Base-by-base conservation (phyloP, 2,113 vertebrate species). In the Syngnathus typhle region DNA sequence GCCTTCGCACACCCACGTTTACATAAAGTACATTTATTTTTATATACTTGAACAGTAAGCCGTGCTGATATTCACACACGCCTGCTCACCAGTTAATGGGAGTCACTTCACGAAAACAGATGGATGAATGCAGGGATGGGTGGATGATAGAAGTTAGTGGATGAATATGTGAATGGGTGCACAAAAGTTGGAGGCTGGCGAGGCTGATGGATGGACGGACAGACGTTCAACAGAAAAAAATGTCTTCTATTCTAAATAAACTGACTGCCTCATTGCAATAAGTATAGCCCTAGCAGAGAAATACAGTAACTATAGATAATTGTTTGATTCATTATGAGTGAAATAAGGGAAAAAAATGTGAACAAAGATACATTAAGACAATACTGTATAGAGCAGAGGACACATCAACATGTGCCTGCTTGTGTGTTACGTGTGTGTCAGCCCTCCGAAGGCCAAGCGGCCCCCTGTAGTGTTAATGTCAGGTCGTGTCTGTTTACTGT, bases 1-100 rank as follows among this genome's bases (percentile, higher is more conserved):
- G 66, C 77, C 47, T 70, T 66, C 38, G 36, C 44, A 67, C 43
- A 60, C 49, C 72, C 74, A 71, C 64, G 69, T 38, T 32, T 18
- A 9, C 16, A 7, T 37, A 1, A 37, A 8, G 32, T 59, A 19
- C 56, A 19, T 59, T 59, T 59, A 36, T 59, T 59, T 59, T 59
- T 37, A 13, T 16, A 32, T 12, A 18, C 10, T 23, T 52, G 32
- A 37, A 75, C 38, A 21, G 19, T 15, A 56, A 32, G 55, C 55
- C 19, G 8, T 9, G 49, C 49, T 21, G 8, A 10, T 21, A 21
- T 21, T 21, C 47, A 19, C 47, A 49, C 47, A 49, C 49, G 19
- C 49, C 19, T 21, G 49, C n/a, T 52, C 49, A 10, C 19, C 49
- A 21, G 49, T 52, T 19, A 11, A 52, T 21, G 13, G 49, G n/a